Conservation (phyloP, 2,797 vertebrate genomes). For the Macropodus opercularis region DNA sequence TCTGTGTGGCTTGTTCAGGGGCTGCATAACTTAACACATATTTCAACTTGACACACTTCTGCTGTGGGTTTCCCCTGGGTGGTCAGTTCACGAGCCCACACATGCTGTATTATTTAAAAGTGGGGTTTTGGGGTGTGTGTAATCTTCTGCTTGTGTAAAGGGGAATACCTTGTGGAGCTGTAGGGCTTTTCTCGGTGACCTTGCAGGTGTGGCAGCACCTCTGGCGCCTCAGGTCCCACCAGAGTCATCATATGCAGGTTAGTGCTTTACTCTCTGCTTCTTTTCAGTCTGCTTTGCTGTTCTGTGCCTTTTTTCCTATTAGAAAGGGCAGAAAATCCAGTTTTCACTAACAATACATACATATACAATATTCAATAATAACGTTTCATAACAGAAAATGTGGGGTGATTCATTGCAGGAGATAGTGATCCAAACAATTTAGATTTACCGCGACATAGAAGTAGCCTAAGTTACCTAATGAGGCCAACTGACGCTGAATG, state of each 20-base stretch:
- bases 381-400: slow-evolving; percentile 21
- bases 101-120: slow-evolving; percentile 77
- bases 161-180: slow-evolving; percentile 33
- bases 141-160: slow-evolving; percentile 36
- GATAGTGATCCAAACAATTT: slow-evolving; percentile 18
- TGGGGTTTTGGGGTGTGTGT: slow-evolving; percentile 47
- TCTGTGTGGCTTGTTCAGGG: slow-evolving; percentile 46
- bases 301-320: slow-evolving; percentile 22
- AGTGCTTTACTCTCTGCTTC: background rate
- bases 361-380: slow-evolving; percentile 4
- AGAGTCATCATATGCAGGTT: slow-evolving; percentile 4
- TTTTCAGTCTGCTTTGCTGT: background rate
- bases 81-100: slow-evolving; percentile 67
- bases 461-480: slow-evolving; percentile 31
- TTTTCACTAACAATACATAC: slow-evolving; percentile 4
- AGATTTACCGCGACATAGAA: slow-evolving; percentile 29
- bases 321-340: background rate
- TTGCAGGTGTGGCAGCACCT: slow-evolving; percentile 37
- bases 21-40: slow-evolving; percentile 80
- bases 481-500: slow-evolving; percentile 8
- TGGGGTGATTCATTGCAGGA: slow-evolving; percentile 33
- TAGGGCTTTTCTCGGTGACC: slow-evolving; percentile 39
- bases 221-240: slow-evolving; percentile 21
- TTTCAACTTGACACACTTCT: slow-evolving; percentile 80
- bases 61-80: slow-evolving; percentile 68